Base-by-base conservation (phyloP, 2,113 vertebrate species). In the Ictalurus punctatus region DNA sequence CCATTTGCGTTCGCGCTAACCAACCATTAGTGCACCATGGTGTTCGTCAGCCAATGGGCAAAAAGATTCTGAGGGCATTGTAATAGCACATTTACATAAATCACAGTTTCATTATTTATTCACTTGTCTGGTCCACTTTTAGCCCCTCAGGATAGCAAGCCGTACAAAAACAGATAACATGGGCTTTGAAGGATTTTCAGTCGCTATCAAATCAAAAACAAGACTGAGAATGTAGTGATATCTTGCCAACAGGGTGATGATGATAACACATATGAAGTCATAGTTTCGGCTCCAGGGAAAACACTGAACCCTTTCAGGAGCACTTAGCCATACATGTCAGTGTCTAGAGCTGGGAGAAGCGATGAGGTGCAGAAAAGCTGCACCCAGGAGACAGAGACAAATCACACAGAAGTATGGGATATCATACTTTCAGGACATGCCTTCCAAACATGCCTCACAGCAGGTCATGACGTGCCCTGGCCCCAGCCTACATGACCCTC, bases 21-120 rank as follows among this genome's bases (percentile, higher is more conserved):
- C 88, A 92, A 90, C 95, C 95, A 96, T 96, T 96, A 96, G 91
- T 88, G 90, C 93, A 92, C 91, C 94, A 94, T 92, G 94, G 93
- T 91, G 89, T 90, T 92, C 93, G 82, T 92, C 91, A 95, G 93
- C 95, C 94, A 96, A 95, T 94, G 94, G 91, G 90, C 90, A 93
- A 63, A 89, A 40, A 86, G 89, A 87, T 23, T 84, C 84, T 40
- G 23, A 69, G 81, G 80, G 81, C 89, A 48, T 69, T 4, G 69
- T 76, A 87, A 87, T 87, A 85, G 65, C 63, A 16, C 73, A 85
- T 91, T 92, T 92, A 82, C 85, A 92, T 92, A 86, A 89, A 92
- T 91, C 90, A 91, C 37, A 87, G 86, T 93, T 90, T 91, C 30
- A 91, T 90, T 90, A 86, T 92, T 89, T 63, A 90, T 25, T 25